Conservation (phyloP, 2,797 vertebrate genomes). For the Holocentrus rufus region DNA sequence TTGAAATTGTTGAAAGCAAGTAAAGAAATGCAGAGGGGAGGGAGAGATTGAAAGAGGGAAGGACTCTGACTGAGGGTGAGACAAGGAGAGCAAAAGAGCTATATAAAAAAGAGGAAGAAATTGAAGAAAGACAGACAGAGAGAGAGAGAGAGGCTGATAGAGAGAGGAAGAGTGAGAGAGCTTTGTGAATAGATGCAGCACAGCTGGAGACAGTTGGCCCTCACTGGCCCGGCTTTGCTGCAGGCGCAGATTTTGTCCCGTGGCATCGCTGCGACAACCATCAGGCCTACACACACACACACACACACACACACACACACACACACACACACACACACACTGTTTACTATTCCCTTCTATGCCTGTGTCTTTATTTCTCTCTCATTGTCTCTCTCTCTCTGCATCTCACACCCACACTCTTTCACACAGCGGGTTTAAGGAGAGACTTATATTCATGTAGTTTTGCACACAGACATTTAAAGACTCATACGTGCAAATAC, state of each 20-base stretch:
- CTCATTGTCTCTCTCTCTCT: conserved; percentile 10
- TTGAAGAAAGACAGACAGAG: neutral
- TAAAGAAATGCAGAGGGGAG: neutral
- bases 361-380: neutral
- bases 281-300: neutral
- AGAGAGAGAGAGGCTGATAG: neutral
- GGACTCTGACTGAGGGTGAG: neutral
- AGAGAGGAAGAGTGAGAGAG: neutral
- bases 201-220: conserved; percentile 6
- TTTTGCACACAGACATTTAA: too few species aligned
- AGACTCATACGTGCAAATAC: neutral
- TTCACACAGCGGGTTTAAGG: neutral
- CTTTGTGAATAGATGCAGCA: conserved; percentile 11
- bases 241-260: conserved; percentile 27
- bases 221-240: conserved; percentile 2
- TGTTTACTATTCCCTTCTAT: neutral
- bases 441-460: too few species aligned
- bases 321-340: conserved; percentile 3
- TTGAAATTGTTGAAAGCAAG: too few species aligned
- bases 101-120: neutral
- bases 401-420: neutral
- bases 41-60: neutral
- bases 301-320: neutral
- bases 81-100: too few species aligned
- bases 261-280: conserved; percentile 4